phyloP scores from a whole-genome alignment of 2,797 vertebrate genomes.

The Paratrypauchen microcephalus region DNA sequence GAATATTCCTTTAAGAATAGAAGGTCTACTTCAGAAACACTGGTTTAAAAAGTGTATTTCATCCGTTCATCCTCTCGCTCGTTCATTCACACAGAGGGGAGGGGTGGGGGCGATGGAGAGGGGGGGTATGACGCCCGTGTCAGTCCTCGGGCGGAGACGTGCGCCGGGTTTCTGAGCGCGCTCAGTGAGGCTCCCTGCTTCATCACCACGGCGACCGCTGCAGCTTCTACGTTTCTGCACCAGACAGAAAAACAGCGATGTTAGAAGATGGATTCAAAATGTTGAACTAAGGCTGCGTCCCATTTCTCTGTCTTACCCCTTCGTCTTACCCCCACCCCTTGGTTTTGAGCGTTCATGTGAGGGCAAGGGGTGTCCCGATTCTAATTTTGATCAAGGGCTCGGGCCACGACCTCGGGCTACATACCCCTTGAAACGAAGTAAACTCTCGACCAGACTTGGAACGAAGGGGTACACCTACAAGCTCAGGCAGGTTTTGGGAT shows the following conservation, averaged over 20 bases:
- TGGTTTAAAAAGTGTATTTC: not conserved
- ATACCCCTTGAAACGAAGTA: too few relatives aligned
- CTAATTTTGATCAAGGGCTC: too few relatives aligned
- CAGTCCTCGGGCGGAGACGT: conserved; percentile 53
- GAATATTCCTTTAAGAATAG: not conserved
- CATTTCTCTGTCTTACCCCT: too few relatives aligned
- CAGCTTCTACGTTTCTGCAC: conserved; percentile 76
- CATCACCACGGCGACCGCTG: conserved; percentile 39
- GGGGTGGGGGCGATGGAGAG: not conserved
- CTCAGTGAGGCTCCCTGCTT: conserved; percentile 66
- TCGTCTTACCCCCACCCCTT: too few relatives aligned
- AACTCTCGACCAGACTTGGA: too few relatives aligned
- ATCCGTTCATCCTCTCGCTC: conserved; percentile 23
- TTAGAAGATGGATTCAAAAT: not conserved
- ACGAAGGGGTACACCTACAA: too few relatives aligned
- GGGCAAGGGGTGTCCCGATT: too few relatives aligned
- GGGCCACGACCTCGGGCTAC: too few relatives aligned
- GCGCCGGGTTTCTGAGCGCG: conserved; percentile 41
- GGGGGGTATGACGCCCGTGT: conserved; percentile 4
- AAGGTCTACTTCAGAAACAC: conserved; percentile 1
- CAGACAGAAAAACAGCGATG: conserved; percentile 22
- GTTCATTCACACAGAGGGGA: conserved; percentile 22
- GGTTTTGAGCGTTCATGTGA: too few relatives aligned
- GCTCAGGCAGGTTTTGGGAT: too few relatives aligned
- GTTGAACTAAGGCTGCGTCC: too few relatives aligned